A percentile compares a stretch with the other conserved stretches of the same genome.
phyloP scores from a whole-genome alignment of 1,140 invertebrate genomes.

The Drosophila nasuta region DNA sequence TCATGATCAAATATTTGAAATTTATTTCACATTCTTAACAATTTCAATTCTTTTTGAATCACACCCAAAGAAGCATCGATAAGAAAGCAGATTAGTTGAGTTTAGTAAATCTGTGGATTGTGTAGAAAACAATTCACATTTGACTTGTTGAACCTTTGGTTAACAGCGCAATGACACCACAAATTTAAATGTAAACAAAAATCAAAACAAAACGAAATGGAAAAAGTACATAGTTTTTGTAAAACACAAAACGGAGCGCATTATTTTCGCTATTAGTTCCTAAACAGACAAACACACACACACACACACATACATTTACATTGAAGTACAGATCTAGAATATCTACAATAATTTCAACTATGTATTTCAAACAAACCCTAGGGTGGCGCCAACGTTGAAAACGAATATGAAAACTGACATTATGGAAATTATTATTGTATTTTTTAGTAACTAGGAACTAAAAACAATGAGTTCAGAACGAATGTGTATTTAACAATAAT shows the following conservation, averaged over 20 bases:
- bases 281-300: slow-evolving; percentile 51
- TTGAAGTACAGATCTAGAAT: slow-evolving; percentile 26
- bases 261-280: slow-evolving; percentile 79
- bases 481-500: slow-evolving; percentile 75
- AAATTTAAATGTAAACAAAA: slow-evolving; percentile 18
- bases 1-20: slow-evolving; percentile 4
- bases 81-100: not conserved
- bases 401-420: slow-evolving; percentile 41
- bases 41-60: not conserved
- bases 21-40: not conserved
- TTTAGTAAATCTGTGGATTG: not conserved
- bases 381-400: slow-evolving; percentile 47
- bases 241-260: slow-evolving; percentile 46
- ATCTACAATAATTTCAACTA: slow-evolving; percentile 47
- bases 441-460: slow-evolving; percentile 57
- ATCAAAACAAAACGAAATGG: slow-evolving; percentile 18
- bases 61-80: not conserved
- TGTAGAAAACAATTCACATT: not conserved
- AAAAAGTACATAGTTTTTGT: slow-evolving; percentile 43
- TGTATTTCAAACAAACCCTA: slow-evolving; percentile 5
- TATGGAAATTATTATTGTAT: slow-evolving; percentile 64
- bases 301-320: slow-evolving; percentile 55
- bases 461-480: slow-evolving; percentile 48
- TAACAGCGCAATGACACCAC: slow-evolving; percentile 34
- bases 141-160: slow-evolving; percentile 19